phyloP scores from a whole-genome alignment of 2,113 vertebrate species.

The Petroica traversi region DNA sequence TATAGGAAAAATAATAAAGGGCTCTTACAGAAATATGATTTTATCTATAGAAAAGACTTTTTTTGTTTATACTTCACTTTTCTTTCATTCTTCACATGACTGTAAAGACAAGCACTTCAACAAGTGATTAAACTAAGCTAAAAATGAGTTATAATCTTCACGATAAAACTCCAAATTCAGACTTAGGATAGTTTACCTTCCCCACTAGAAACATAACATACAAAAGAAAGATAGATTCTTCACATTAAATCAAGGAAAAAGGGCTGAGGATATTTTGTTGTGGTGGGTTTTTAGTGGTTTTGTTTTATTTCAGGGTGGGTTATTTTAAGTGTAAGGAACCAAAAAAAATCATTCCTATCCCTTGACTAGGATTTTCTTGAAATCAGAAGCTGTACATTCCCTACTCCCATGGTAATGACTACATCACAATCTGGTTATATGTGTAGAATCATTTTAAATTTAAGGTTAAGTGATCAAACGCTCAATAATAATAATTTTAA shows the following conservation, averaged over 20 bases:
- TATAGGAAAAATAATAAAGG: not conserved
- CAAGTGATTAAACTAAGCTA: not conserved
- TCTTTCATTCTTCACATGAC: not conserved
- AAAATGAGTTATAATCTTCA: not conserved
- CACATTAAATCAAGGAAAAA: not conserved
- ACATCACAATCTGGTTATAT: not conserved
- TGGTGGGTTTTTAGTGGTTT: not conserved
- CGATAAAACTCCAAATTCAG: not conserved
- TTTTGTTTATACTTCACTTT: not conserved
- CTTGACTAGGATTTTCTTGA: not conserved
- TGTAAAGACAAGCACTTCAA: not conserved
- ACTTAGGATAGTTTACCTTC: not conserved
- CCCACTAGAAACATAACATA: not conserved
- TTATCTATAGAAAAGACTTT: not conserved
- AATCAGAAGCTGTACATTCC: not conserved
- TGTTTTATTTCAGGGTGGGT: not conserved
- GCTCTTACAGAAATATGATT: not conserved
- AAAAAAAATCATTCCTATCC: not conserved
- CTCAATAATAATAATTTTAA: not conserved
- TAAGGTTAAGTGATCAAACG: not conserved
- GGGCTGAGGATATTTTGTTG: not conserved
- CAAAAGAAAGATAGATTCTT: not conserved
- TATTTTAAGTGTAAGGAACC: not conserved
- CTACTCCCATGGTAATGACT: not conserved
- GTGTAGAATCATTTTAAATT: not conserved